Percentiles rank a stretch among this genome's conserved stretches.
Evolutionary conservation across 2,888 invertebrate species (phyloP).

Genomic region (Polietes domitor): DNA sequence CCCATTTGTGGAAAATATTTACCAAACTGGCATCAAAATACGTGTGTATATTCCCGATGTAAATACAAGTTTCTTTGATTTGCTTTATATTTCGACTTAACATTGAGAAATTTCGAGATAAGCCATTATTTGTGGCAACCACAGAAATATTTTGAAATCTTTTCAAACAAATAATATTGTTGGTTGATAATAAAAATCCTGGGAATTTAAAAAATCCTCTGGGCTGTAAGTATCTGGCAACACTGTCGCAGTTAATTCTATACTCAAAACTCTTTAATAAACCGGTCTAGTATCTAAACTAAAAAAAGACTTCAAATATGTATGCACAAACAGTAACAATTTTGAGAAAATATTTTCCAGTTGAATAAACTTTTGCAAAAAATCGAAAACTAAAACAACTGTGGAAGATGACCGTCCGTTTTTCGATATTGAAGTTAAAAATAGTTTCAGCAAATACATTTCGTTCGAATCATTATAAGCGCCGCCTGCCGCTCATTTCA

Average conservation of each 20-base stretch:
- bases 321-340: slow-evolving; percentile 22
- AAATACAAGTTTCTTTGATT: too few relatives aligned
- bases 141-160: too few relatives aligned
- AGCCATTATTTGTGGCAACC: too few relatives aligned
- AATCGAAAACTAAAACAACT: slow-evolving; percentile 9
- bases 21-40: too few relatives aligned
- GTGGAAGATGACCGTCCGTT: neutral
- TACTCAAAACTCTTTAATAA: slow-evolving; percentile 14
- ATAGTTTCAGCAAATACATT: slow-evolving; percentile 4
- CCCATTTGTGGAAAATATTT: too few relatives aligned
- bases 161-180: too few relatives aligned
- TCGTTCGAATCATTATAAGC: neutral
- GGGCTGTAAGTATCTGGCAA: neutral
- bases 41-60: too few relatives aligned
- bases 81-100: too few relatives aligned
- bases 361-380: slow-evolving; percentile 59
- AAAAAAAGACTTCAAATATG: slow-evolving; percentile 7
- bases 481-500: neutral
- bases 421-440: slow-evolving; percentile 38
- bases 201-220: too few relatives aligned
- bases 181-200: too few relatives aligned
- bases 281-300: slow-evolving; percentile 29
- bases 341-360: slow-evolving; percentile 47
- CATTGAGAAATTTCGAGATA: too few relatives aligned
- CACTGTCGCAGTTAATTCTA: neutral